Evolutionary conservation across 2,888 invertebrate species (phyloP).

Genomic region (Euspilapteryx auroguttella): DNA sequence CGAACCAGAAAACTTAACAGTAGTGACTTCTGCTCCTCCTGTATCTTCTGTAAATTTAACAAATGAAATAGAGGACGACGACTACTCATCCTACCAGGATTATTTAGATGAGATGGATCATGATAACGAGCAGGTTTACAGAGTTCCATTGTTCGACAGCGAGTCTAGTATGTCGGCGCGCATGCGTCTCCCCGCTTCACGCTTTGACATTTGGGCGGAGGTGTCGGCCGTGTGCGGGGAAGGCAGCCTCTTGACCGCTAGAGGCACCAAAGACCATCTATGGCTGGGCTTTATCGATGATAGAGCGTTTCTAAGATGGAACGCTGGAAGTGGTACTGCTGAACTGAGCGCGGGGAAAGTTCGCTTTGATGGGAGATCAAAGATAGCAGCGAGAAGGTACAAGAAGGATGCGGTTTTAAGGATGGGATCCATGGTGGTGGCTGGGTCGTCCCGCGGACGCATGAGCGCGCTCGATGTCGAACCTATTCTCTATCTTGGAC

Average conservation of each 20-base stretch:
- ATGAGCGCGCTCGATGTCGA: conserved; percentile 47
- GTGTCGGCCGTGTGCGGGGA: conserved; percentile 39
- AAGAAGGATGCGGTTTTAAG: conserved; percentile 44
- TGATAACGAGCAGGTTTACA: conserved; percentile 20
- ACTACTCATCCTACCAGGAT: conserved; percentile 23
- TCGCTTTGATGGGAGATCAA: conserved; percentile 31
- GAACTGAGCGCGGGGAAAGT: conserved; percentile 35
- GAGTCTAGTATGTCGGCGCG: conserved; percentile 33
- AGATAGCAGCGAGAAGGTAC: conserved; percentile 39
- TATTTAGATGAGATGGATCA: conserved; percentile 23
- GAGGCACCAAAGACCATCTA: conserved; percentile 42
- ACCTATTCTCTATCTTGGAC: conserved; percentile 38
- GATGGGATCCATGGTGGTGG: conserved; percentile 26
- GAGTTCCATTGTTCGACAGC: conserved; percentile 44
- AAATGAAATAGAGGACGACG: conserved; percentile 27
- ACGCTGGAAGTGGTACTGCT: conserved; percentile 39
- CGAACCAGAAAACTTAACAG: too few relatives aligned
- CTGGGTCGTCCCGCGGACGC: conserved; percentile 34
- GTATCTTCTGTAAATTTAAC: neutral
- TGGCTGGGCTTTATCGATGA: conserved; percentile 44
- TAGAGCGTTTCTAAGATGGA: conserved; percentile 36
- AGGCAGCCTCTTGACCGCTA: conserved; percentile 37
- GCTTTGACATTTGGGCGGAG: conserved; percentile 50
- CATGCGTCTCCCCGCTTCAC: conserved; percentile 35
- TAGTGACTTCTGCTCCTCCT: too few relatives aligned